Evolutionary conservation across 2,113 vertebrate species (phyloP).

Genomic region (Mystacornis crossleyi): DNA sequence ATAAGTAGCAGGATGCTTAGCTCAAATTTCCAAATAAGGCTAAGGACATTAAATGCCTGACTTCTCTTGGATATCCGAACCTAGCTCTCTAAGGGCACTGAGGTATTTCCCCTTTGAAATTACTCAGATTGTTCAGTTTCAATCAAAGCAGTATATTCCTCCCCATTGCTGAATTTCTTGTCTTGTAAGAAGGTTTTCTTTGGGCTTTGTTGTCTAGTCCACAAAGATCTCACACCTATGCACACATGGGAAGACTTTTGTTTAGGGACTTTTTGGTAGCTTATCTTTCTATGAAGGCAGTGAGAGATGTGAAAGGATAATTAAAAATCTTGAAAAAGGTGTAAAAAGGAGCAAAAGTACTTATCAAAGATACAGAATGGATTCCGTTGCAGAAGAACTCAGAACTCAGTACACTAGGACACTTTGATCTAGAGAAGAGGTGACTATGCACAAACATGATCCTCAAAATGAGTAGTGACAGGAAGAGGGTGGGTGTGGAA

Average conservation of each 20-base stretch:
- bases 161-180: neutral
- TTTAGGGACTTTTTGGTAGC: neutral
- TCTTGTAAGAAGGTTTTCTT: neutral
- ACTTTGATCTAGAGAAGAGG: neutral
- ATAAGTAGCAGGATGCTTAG: neutral
- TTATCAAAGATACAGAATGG: neutral
- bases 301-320: neutral
- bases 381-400: neutral
- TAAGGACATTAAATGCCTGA: neutral
- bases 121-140: neutral
- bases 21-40: neutral
- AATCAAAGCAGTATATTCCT: neutral
- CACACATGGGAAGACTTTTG: neutral
- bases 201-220: neutral
- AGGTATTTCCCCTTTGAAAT: neutral
- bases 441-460: neutral
- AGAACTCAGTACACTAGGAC: neutral
- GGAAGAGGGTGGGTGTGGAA: neutral
- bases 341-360: neutral
- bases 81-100: neutral
- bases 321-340: neutral
- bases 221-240: neutral
- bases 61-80: neutral
- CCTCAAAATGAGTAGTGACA: neutral
- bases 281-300: neutral